A percentile compares a stretch with the other conserved stretches of the same genome.
Conservation (phyloP, 2,797 vertebrate species). For the Odontamblyopus rebecca region DNA sequence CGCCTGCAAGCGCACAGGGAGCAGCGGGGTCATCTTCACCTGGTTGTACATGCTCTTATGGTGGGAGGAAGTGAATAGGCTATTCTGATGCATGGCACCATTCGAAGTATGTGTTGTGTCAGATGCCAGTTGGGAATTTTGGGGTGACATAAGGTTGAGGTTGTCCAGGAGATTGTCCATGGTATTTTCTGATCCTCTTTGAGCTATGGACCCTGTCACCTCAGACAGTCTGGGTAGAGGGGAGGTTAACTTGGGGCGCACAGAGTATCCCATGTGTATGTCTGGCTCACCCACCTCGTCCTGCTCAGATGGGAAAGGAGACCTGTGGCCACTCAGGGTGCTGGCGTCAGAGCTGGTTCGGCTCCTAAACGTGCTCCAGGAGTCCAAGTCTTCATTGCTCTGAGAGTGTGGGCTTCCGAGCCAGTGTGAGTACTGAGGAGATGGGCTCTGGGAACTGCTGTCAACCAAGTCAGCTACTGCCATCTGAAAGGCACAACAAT, state of each 20-base stretch:
- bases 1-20: conserved; percentile 84
- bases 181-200: conserved; percentile 76
- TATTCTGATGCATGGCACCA: conserved; percentile 84
- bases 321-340: conserved; percentile 91
- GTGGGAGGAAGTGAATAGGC: conserved; percentile 81
- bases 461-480: conserved; percentile 86
- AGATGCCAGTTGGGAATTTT: conserved; percentile 68
- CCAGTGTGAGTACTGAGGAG: conserved; percentile 93
- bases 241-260: conserved; percentile 83
- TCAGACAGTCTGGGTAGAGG: conserved; percentile 94
- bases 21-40: conserved; percentile 81
- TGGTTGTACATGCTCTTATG: conserved; percentile 87
- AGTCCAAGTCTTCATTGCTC: conserved; percentile 94
- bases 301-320: conserved; percentile 91
- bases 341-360: conserved; percentile 96
- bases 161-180: conserved; percentile 97
- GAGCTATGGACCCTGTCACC: conserved; percentile 81
- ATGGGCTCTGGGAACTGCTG: conserved; percentile 84
- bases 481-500: conserved; percentile 50
- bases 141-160: conserved; percentile 91
- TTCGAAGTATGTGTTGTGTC: conserved; percentile 84
- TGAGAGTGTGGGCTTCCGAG: conserved; percentile 95
- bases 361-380: conserved; percentile 92
- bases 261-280: conserved; percentile 88
- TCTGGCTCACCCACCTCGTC: conserved; percentile 89